Percentiles rank a stretch among this genome's conserved stretches.
Evolutionary conservation across 1,140 invertebrate species (phyloP).

Genomic region (Oncopodura yosiiana): DNA sequence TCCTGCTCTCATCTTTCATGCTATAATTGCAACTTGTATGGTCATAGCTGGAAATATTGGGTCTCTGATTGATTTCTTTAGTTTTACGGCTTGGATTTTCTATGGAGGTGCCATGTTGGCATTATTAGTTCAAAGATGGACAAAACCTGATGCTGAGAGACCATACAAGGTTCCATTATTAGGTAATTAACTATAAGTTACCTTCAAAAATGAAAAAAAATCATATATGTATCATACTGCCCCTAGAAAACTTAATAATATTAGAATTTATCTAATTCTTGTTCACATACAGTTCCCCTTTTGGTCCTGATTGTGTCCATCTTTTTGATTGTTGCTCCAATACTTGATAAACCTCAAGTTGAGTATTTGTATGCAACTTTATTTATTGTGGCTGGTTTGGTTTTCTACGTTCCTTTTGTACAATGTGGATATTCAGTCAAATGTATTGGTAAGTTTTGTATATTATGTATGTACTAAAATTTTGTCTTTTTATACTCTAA

Average conservation of each 20-base stretch:
- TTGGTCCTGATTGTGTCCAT: conserved; percentile 76
- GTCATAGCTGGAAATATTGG: conserved; percentile 44
- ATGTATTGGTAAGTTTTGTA: conserved; percentile 62
- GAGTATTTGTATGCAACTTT: conserved; percentile 82
- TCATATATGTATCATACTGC: neutral
- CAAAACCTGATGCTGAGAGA: conserved; percentile 38
- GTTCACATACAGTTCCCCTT: conserved; percentile 76
- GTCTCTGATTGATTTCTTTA: conserved; percentile 47
- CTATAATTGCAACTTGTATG: conserved; percentile 41
- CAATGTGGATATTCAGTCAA: conserved; percentile 69
- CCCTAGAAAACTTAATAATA: too few species aligned
- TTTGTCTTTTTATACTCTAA: neutral
- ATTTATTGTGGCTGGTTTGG: conserved; percentile 75
- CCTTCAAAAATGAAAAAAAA: too few species aligned
- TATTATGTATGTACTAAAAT: neutral
- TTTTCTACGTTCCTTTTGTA: conserved; percentile 89
- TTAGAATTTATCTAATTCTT: conserved; percentile 4
- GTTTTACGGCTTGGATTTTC: conserved; percentile 48
- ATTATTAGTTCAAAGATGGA: conserved; percentile 42
- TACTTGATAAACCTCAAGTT: conserved; percentile 78
- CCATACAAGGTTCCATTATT: conserved; percentile 39
- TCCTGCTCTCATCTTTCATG: conserved; percentile 90
- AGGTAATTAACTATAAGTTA: too few species aligned
- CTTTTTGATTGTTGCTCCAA: conserved; percentile 85
- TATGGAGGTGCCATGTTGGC: conserved; percentile 44